Evolutionary conservation across 2,797 vertebrate species (phyloP), one percentile per base, ranked within the genome.

Genomic region (Catharus ustulatus): DNA sequence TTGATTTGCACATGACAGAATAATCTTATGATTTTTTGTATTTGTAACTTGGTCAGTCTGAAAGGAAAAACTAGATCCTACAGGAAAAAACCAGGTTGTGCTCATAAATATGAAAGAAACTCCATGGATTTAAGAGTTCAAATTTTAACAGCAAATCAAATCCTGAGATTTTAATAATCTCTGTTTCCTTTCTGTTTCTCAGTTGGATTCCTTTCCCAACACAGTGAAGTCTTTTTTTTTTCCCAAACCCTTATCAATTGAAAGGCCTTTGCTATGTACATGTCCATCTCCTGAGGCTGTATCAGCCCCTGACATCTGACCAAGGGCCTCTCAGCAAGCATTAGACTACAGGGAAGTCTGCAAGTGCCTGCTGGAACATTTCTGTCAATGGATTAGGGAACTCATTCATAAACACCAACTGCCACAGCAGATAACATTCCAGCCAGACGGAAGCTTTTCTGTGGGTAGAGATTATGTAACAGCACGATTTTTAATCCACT

Each of bases 401-500:
- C 46, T 86, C 94, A 96, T 94, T 96, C 96, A 91, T 16, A 83
- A 61, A 64, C 18, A 55, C 62, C 87, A 84, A 40, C 72, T 93
- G 89, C 87, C 49, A 13, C 32, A 59, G 84, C 59, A 91, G 94
- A 86, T 93, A 94, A 86, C 69, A 58, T 58, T 78, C 79, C 94
- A 80, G 89, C 40, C 91, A 80, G 68, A 89, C 1, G 1, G 36
- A 67, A 75, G 45, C 75, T 83, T 34, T 73, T 43, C 79, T 13
- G 2, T 24, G 58, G 58, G 66, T 14, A 54, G 59, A 61, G 85
- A 85, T 93, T 81, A 92, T 19, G 36, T 51, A 92, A 80, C 1
- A 9, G 15, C 62, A 75, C 2, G 4, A 42, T 46, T 85, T 74
- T 68, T 84, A 87, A 94, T 84, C 89, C 69, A 43, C 54, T 86